phyloP scores from a whole-genome alignment of 2,113 vertebrate species.

The Zosterops hypoxanthus region DNA sequence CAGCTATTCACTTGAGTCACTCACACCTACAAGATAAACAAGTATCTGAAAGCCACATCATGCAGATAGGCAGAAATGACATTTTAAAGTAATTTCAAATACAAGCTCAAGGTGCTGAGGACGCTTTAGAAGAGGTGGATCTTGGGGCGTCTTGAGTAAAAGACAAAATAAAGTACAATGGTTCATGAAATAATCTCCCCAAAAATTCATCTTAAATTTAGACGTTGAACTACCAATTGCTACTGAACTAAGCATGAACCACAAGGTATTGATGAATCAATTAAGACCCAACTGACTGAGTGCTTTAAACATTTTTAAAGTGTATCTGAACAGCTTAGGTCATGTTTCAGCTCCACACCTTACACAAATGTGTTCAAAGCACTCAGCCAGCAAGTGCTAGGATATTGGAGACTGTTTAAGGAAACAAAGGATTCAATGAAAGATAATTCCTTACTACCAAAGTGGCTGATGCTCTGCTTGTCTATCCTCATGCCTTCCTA shows the following conservation, averaged over 20 bases:
- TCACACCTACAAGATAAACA: not conserved
- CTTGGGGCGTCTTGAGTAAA: not conserved
- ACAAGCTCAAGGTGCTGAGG: not conserved
- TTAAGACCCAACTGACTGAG: not conserved
- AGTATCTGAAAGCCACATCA: not conserved
- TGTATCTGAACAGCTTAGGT: not conserved
- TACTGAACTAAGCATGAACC: not conserved
- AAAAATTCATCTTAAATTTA: not conserved
- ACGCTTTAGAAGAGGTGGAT: not conserved
- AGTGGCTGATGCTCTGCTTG: not conserved
- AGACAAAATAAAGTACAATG: not conserved
- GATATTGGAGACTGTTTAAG: not conserved
- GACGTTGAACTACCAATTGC: not conserved
- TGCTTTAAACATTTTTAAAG: not conserved
- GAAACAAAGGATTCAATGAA: not conserved
- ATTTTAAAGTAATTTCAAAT: not conserved
- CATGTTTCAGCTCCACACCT: not conserved
- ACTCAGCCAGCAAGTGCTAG: not conserved
- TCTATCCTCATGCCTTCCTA: not conserved
- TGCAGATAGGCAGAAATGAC: not conserved
- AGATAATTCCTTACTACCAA: not conserved
- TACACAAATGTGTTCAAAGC: not conserved
- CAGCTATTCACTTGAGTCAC: not conserved
- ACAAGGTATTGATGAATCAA: slow-evolving; percentile 18
- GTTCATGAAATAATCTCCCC: not conserved